These are phyloP conservation scores for Carcina quercana DNA, from an alignment of 2,888 invertebrate species.

Conservation along the genomic window DNA sequence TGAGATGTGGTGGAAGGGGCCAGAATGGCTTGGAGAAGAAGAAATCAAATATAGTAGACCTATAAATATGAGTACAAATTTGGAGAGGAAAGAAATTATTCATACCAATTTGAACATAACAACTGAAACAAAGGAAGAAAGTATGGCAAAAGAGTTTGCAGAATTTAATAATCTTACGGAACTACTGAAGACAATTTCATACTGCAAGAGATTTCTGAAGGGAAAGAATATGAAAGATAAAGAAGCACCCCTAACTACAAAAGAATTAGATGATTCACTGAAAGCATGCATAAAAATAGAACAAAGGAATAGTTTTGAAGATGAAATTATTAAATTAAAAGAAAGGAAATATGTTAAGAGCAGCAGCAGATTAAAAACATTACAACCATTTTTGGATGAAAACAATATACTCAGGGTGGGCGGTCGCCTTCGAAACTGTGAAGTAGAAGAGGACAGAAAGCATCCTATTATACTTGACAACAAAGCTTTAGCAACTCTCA, in stretches of 20 bases:
- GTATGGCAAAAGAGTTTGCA: too few relatives aligned
- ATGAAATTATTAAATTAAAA: conserved; percentile 7
- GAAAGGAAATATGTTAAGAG: conserved; percentile 3
- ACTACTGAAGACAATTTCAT: background rate
- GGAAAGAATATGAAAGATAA: conserved; percentile 1
- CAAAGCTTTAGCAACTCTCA: conserved; percentile 14
- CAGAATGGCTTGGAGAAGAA: conserved; percentile 2
- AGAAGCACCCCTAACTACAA: conserved; percentile 1
- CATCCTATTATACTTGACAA: conserved; percentile 21
- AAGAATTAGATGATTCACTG: conserved; percentile 7
- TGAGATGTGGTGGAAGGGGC: conserved; percentile 20
- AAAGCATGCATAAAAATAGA: conserved; percentile 5
- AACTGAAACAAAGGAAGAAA: background rate
- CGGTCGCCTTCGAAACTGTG: conserved; percentile 17
- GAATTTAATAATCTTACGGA: background rate
- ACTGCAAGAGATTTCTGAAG: conserved; percentile 5
- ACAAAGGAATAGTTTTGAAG: conserved; percentile 5
- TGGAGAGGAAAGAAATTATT: background rate
- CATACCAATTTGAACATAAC: background rate
- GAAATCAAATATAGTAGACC: background rate
- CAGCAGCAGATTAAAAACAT: conserved; percentile 13
- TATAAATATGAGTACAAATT: background rate
- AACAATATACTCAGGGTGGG: conserved; percentile 19
- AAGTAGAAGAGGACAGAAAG: conserved; percentile 10
- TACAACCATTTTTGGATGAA: conserved; percentile 18